Evolutionary conservation across 2,797 vertebrate species (phyloP), one percentile per base, ranked within the genome.

Genomic region (Melanotaenia trifasciata): DNA sequence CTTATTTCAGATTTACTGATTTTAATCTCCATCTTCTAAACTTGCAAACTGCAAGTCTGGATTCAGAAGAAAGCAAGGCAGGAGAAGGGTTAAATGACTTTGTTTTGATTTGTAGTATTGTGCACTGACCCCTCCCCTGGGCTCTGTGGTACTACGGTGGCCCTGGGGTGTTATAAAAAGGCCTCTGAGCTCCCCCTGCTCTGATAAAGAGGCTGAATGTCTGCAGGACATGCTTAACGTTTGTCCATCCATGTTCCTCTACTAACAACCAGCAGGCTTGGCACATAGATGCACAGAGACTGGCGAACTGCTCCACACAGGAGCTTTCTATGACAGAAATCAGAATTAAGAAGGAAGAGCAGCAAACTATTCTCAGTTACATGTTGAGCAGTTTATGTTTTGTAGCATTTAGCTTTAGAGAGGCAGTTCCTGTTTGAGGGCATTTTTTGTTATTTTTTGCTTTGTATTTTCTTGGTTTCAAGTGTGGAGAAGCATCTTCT

Each of bases 131-230:
- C 94, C 94, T 94, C 94, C 94, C 87, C 79, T 80, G 88, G 79
- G 80, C 76, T 87, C 80, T 61, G 84, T 36, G 62, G 75, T 84
- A 83, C 87, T 71, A 78, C 79, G 43, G 72, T 82, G 74, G 82
- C 81, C 74, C 86, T 68, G 74, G 79, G 82, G 81, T 72, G 68
- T 94, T 95, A 96, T 96, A 95, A 94, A 96, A 94, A 94, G 90
- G 84, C 89, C 90, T 86, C 75, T 53, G 73, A 84, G 79, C 84
- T 91, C 89, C 87, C 90, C 83, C 87, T 91, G 88, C 90, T 90
- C 93, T 90, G 88, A 87, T 93, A 95, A 92, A 93, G 87, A 93
- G 89, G 88, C 87, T 91, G 87, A 94, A 93, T 92, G 93, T 94
- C 93, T 93, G 93, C 92, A 88, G 92, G 92, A 93, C 90, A 93